phyloP scores from a whole-genome alignment of 1,140 invertebrate genomes.

The Trissolcus basalis region DNA sequence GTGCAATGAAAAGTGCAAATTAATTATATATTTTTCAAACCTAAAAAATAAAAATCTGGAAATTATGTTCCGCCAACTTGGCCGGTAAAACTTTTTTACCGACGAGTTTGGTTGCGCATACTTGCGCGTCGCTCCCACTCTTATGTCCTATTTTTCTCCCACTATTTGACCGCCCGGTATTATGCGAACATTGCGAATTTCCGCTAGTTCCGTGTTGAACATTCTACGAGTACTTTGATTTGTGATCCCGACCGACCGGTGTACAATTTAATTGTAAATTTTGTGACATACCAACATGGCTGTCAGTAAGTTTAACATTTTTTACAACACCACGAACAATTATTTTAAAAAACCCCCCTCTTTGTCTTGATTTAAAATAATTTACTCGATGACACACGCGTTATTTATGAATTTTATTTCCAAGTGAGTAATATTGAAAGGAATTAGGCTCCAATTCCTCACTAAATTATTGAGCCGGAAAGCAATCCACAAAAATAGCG shows the following conservation, averaged over 20 bases:
- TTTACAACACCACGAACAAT: too few species aligned
- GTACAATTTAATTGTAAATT: background rate
- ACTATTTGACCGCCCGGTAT: constrained; percentile 6
- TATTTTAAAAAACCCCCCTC: too few species aligned
- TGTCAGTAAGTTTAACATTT: background rate
- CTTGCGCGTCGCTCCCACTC: constrained; percentile 3
- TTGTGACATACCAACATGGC: background rate
- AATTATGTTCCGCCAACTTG: too few species aligned
- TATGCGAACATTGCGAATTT: constrained; percentile 6
- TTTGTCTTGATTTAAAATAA: too few species aligned
- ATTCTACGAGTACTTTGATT: constrained; percentile 3
- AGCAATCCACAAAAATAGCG: constrained; percentile 4
- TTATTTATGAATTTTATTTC: background rate
- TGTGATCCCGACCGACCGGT: constrained; percentile 2
- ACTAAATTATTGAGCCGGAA: too few species aligned
- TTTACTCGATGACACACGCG: too few species aligned
- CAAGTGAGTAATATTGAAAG: background rate
- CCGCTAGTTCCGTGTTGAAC: constrained; percentile 16
- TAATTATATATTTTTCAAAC: too few species aligned
- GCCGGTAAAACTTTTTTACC: background rate
- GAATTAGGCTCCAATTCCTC: too few species aligned
- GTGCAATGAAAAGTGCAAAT: too few species aligned
- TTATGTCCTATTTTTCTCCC: constrained; percentile 25
- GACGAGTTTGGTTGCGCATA: background rate
- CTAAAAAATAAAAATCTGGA: too few species aligned